These are phyloP conservation scores for Remorina albescens DNA, from an alignment of 2,797 vertebrate genomes.

Conservation along the genomic window DNA sequence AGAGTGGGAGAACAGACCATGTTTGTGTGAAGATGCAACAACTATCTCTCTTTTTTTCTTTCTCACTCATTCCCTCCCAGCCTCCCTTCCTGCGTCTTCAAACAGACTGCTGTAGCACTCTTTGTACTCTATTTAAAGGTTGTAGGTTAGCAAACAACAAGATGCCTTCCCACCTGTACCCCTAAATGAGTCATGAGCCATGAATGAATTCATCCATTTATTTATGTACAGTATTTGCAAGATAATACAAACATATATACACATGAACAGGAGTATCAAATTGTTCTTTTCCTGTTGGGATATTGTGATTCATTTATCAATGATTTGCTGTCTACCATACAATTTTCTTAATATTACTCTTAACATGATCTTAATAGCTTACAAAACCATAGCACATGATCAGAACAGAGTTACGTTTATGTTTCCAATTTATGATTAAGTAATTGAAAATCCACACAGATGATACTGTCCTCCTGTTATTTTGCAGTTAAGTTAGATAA, in stretches of 20 bases:
- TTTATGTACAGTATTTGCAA: slow-evolving; percentile 45
- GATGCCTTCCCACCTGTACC: slow-evolving; percentile 74
- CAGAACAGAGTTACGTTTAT: not conserved
- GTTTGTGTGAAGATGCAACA: slow-evolving; percentile 86
- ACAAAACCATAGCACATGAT: not conserved
- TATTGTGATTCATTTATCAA: not conserved
- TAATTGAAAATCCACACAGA: slow-evolving; percentile 7
- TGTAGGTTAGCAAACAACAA: slow-evolving; percentile 79
- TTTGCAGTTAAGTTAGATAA: slow-evolving; percentile 20
- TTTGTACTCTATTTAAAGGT: slow-evolving; percentile 83
- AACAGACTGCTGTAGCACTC: slow-evolving; percentile 73
- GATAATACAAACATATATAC: slow-evolving; percentile 14
- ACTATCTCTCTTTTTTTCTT: slow-evolving; percentile 75
- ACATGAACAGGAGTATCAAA: not conserved
- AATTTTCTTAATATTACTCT: not conserved
- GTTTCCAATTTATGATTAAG: not conserved
- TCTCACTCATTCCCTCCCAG: slow-evolving; percentile 46
- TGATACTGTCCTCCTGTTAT: slow-evolving; percentile 4
- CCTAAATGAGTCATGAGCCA: slow-evolving; percentile 75
- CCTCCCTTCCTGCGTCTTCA: slow-evolving; percentile 50
- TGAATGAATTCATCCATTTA: slow-evolving; percentile 61
- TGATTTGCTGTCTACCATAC: not conserved
- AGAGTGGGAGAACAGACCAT: slow-evolving; percentile 85
- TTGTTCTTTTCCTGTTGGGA: slow-evolving; percentile 19
- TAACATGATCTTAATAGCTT: not conserved